A percentile compares a stretch with the other conserved stretches of the same genome.
These are phyloP conservation scores for Mobula birostris DNA, from an alignment of 2,113 vertebrate species.

Conservation along the genomic window DNA sequence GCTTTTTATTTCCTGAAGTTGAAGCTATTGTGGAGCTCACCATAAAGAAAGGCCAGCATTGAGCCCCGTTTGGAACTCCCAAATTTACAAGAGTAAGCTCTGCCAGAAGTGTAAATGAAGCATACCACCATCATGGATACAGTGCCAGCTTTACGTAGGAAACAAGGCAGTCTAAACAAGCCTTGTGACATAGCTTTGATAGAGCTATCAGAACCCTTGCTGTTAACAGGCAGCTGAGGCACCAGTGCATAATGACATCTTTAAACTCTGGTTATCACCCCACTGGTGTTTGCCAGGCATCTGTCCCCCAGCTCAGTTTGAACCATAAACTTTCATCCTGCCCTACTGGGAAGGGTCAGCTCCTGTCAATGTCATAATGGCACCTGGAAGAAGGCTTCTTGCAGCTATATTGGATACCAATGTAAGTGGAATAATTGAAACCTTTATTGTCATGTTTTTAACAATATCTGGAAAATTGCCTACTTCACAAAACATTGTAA, in stretches of 20 bases:
- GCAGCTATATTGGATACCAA: not conserved
- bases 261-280: constrained; percentile 6
- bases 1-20: not conserved
- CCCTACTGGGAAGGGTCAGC: not conserved
- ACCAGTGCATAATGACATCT: constrained; percentile 13
- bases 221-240: constrained; percentile 31
- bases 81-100: not conserved
- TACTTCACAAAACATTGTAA: not conserved
- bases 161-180: constrained; percentile 25
- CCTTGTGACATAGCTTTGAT: not conserved
- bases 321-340: constrained; percentile 6
- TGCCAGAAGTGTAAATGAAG: constrained; percentile 10
- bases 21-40: not conserved
- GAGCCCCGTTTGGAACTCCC: constrained; percentile 2
- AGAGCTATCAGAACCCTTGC: constrained; percentile 25
- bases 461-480: not conserved
- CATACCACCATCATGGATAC: not conserved
- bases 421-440: not conserved
- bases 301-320: not conserved
- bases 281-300: not conserved
- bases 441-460: not conserved
- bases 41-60: not conserved
- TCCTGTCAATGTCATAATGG: not conserved
- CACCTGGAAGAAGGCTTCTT: not conserved
- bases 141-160: not conserved